Conservation (phyloP, 1,140 invertebrate genomes). For the Charaxes varanes region DNA sequence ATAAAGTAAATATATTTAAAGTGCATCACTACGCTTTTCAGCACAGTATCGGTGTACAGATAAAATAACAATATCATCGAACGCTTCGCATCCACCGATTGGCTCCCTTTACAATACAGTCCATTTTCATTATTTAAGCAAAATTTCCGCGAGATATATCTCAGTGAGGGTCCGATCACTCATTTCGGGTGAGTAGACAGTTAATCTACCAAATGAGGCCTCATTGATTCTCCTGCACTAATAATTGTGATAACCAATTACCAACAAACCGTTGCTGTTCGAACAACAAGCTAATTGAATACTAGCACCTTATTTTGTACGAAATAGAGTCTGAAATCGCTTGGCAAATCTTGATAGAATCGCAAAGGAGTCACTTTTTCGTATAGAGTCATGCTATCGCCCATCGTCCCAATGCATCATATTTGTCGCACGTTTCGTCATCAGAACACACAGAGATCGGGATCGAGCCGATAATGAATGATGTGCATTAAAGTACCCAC, state of each 20-base stretch:
- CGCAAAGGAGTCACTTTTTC: slow-evolving; percentile 27
- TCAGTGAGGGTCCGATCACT: slow-evolving; percentile 44
- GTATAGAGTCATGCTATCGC: slow-evolving; percentile 41
- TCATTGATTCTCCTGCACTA: slow-evolving; percentile 64
- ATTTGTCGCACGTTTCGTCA: slow-evolving; percentile 67
- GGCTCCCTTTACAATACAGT: slow-evolving; percentile 19
- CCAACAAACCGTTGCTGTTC: slow-evolving; percentile 9
- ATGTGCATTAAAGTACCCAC: slow-evolving; percentile 40
- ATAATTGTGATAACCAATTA: slow-evolving; percentile 49
- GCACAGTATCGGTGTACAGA: slow-evolving; percentile 11
- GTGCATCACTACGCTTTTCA: too few species aligned
- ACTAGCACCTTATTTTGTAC: slow-evolving; percentile 6
- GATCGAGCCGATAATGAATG: slow-evolving; percentile 54
- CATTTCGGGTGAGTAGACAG: slow-evolving; percentile 46
- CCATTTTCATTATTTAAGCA: slow-evolving; percentile 31
- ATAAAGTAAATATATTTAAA: too few species aligned
- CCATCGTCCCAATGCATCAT: slow-evolving; percentile 65
- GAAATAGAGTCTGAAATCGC: slow-evolving; percentile 20
- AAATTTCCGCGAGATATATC: slow-evolving; percentile 37
- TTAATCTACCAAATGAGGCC: slow-evolving; percentile 62
- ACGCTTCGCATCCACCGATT: slow-evolving; percentile 15
- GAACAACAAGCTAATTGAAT: not conserved
- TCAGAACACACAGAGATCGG: slow-evolving; percentile 39
- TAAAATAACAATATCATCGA: slow-evolving; percentile 16
- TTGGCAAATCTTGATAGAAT: slow-evolving; percentile 5